Percentiles rank a stretch among this genome's conserved stretches.
These are phyloP conservation scores for Alectura lathami DNA, from an alignment of 2,113 vertebrate genomes.

Conservation along the genomic window DNA sequence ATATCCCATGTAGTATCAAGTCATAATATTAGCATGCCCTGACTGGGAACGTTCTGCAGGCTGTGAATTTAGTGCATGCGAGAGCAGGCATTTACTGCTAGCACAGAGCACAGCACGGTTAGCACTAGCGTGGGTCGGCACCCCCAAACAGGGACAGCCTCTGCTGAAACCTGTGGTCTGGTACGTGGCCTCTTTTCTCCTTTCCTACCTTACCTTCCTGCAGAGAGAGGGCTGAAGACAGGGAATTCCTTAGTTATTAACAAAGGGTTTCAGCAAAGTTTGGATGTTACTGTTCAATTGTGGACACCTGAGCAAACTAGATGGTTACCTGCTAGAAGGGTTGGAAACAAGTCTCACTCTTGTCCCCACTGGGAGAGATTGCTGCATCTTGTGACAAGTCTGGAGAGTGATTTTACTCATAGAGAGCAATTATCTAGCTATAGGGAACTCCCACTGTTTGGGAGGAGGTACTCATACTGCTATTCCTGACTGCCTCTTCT, in stretches of 20 bases:
- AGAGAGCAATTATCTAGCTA: background rate
- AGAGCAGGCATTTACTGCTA: background rate
- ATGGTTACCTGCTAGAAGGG: background rate
- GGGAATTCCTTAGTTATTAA: background rate
- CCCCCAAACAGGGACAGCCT: background rate
- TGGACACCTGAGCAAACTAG: background rate
- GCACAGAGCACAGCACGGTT: background rate
- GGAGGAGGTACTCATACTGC: background rate
- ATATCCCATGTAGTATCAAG: slow-evolving; percentile 51
- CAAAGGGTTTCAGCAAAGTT: background rate
- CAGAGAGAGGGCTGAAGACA: background rate
- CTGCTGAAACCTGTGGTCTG: background rate
- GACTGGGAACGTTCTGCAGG: slow-evolving; percentile 15
- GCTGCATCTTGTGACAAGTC: background rate
- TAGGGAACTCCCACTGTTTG: background rate
- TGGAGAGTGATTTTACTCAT: background rate
- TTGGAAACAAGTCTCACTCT: background rate
- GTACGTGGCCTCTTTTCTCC: background rate
- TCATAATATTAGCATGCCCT: slow-evolving; percentile 30
- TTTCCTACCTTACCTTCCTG: background rate
- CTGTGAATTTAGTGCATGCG: slow-evolving; percentile 7
- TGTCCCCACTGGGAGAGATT: background rate
- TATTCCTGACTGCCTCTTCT: background rate
- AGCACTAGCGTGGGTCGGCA: background rate
- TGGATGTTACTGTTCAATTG: background rate